Conservation (phyloP, 2,888 invertebrate genomes). For the Brassicogethes aeneus region DNA sequence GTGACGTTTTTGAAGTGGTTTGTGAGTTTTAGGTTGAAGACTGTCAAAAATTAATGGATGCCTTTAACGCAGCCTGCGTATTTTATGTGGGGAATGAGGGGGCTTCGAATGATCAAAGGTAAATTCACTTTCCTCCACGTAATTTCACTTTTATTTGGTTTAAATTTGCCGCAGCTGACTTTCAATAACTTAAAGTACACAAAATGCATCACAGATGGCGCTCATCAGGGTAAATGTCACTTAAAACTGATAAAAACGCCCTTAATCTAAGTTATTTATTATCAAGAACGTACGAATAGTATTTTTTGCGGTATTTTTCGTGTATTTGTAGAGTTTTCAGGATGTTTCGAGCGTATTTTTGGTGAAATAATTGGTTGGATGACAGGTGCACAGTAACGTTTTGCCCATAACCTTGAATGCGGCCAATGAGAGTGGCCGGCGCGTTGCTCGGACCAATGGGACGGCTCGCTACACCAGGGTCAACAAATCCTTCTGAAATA, state of each 20-base stretch:
- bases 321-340: too few species aligned
- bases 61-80: conserved; percentile 16
- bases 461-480: conserved; percentile 38
- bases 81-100: conserved; percentile 16
- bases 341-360: too few species aligned
- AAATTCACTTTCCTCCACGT: conserved; percentile 5
- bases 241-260: too few species aligned
- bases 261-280: too few species aligned
- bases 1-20: conserved; percentile 1
- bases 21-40: too few species aligned
- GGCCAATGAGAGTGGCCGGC: conserved; percentile 36
- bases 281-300: too few species aligned
- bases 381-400: conserved; percentile 43
- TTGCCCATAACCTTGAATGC: conserved; percentile 43
- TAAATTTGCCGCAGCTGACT: conserved; percentile 9
- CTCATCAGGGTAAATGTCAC: background rate
- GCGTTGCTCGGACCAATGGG: conserved; percentile 36
- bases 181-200: background rate
- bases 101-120: conserved; percentile 17
- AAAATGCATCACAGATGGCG: background rate
- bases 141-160: conserved; percentile 4
- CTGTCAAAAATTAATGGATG: too few species aligned
- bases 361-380: too few species aligned
- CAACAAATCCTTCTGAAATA: conserved; percentile 45
- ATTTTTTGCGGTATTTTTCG: too few species aligned